These are phyloP conservation scores for Chaetops frenatus DNA, from an alignment of 2,113 vertebrate species.

Conservation along the genomic window DNA sequence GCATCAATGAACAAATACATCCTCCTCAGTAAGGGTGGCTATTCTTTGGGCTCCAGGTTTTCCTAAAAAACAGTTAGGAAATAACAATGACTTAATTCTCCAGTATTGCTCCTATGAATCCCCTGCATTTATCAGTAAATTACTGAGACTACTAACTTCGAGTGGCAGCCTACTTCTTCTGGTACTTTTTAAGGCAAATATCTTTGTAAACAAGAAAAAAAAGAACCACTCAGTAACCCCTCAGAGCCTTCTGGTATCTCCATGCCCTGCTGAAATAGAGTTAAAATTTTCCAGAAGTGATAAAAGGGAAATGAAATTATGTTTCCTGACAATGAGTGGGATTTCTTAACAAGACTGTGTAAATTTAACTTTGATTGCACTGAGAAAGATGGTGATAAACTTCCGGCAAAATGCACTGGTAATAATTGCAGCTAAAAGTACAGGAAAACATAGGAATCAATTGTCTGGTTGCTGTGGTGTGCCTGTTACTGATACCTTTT, in stretches of 20 bases:
- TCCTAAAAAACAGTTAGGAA: background rate
- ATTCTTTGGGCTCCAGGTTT: background rate
- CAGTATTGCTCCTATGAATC: background rate
- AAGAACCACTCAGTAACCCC: background rate
- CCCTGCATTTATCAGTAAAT: background rate
- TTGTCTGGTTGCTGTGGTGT: background rate
- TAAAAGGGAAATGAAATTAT: background rate
- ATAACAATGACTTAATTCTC: background rate
- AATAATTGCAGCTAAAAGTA: background rate
- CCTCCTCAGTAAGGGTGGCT: background rate
- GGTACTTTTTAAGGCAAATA: background rate
- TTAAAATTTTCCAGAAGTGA: background rate
- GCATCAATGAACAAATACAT: background rate
- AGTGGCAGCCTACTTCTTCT: background rate
- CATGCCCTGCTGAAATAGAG: background rate
- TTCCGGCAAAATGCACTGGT: background rate
- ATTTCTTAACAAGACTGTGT: background rate
- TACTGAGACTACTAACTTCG: background rate
- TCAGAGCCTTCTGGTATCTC: background rate
- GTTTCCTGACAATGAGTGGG: background rate
- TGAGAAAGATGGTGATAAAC: background rate
- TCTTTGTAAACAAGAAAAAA: background rate
- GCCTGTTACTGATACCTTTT: background rate
- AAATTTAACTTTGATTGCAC: background rate
- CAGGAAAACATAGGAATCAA: background rate